Evolutionary conservation across 1,140 invertebrate genomes (phyloP).

Genomic region (Leptestheria dahalacensis): DNA sequence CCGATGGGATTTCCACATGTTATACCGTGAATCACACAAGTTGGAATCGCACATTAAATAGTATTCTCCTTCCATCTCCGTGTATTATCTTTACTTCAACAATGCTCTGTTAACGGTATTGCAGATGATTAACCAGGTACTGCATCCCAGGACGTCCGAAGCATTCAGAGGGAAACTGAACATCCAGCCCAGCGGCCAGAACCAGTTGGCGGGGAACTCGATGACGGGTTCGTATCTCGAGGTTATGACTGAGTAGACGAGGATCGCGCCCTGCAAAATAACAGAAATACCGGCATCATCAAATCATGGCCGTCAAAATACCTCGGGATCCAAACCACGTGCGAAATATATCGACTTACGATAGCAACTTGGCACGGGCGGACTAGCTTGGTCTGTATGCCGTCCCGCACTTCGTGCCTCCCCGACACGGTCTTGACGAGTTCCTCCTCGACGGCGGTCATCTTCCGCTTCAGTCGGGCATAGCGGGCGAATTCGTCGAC

Average conservation of each 20-base stretch:
- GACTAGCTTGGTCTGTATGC: background rate
- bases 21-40: too few relatives aligned
- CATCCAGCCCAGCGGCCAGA: background rate
- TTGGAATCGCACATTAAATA: too few relatives aligned
- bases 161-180: background rate
- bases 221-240: slow-evolving; percentile 1
- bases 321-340: background rate
- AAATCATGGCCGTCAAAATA: background rate
- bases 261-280: slow-evolving; percentile 2
- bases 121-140: slow-evolving; percentile 5
- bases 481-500: slow-evolving; percentile 6
- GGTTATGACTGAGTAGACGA: slow-evolving; percentile 2
- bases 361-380: background rate
- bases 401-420: background rate
- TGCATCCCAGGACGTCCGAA: background rate
- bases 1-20: too few relatives aligned
- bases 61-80: too few relatives aligned
- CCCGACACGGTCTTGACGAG: background rate
- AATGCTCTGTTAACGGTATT: slow-evolving; percentile 1
- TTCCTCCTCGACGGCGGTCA: slow-evolving; percentile 1
- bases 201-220: background rate
- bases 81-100: slow-evolving; percentile 2
- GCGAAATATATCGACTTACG: background rate
- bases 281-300: background rate
- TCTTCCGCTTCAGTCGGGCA: background rate